These are phyloP conservation scores for Rhizoglyphus robini DNA, from an alignment of 1,140 invertebrate species.

Conservation along the genomic window DNA sequence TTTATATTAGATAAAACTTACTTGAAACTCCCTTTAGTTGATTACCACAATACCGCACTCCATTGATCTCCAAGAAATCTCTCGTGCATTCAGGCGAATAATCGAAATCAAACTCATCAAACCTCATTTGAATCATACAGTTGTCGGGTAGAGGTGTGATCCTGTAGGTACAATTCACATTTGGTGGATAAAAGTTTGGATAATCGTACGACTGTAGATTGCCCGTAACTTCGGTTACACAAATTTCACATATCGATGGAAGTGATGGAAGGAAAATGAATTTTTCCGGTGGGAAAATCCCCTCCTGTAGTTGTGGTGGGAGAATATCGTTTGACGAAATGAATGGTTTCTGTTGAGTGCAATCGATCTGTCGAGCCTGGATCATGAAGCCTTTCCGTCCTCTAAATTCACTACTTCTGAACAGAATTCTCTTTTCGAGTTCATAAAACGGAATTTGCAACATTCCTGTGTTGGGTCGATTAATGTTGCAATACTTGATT, in stretches of 20 bases:
- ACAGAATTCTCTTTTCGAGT: slow-evolving; percentile 23
- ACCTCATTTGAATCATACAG: slow-evolving; percentile 26
- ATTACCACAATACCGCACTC: slow-evolving; percentile 28
- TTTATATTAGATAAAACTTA: slow-evolving; percentile 20
- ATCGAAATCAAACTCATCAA: slow-evolving; percentile 26
- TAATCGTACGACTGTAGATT: slow-evolving; percentile 25
- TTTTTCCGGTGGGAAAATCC: background rate
- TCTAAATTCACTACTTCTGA: slow-evolving; percentile 17
- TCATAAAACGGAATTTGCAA: slow-evolving; percentile 4
- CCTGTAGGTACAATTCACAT: slow-evolving; percentile 24
- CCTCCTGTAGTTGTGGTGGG: background rate
- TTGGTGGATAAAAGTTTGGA: slow-evolving; percentile 25
- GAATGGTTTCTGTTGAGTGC: no score
- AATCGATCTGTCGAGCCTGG: slow-evolving; percentile 23
- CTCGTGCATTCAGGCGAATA: slow-evolving; percentile 22
- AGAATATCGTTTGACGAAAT: background rate
- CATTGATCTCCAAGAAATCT: slow-evolving; percentile 28
- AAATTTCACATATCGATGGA: slow-evolving; percentile 24
- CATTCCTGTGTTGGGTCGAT: slow-evolving; percentile 10
- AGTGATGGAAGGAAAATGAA: background rate
- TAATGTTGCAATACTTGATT: slow-evolving; percentile 13
- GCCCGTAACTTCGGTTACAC: slow-evolving; percentile 25
- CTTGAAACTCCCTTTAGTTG: slow-evolving; percentile 27
- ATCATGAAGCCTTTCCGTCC: slow-evolving; percentile 23
- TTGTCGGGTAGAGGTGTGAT: slow-evolving; percentile 24